Percentiles rank a stretch among this genome's conserved stretches.
Conservation (phyloP, 2,888 invertebrate species). For the Kuschelorhynchus macadamiae region DNA sequence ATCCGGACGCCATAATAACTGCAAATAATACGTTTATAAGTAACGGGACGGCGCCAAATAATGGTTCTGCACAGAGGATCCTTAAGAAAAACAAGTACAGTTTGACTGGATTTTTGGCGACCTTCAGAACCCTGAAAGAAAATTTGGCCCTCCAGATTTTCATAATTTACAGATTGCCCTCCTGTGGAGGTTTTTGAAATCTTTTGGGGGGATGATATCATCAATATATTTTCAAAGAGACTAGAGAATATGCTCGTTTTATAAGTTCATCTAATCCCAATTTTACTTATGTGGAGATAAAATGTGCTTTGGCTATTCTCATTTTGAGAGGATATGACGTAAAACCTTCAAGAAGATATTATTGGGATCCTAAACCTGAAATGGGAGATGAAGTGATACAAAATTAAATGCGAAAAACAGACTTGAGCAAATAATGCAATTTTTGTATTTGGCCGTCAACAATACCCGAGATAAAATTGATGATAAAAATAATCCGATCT, state of each 20-base stretch:
- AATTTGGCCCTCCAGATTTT: no score
- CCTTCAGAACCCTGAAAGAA: no score
- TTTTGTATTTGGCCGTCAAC: conserved; percentile 21
- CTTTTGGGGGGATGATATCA: no score
- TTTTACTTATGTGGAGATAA: conserved; percentile 41
- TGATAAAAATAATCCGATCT: conserved; percentile 47
- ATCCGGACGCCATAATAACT: no score
- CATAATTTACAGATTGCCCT: no score
- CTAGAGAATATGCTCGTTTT: conserved; percentile 48
- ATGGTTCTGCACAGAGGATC: no score
- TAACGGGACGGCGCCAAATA: no score
- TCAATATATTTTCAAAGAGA: conserved; percentile 27
- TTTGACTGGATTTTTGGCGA: no score
- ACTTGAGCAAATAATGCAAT: conserved; percentile 23
- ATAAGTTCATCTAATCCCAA: conserved; percentile 43
- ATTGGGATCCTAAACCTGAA: conserved; percentile 39
- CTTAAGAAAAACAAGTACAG: no score
- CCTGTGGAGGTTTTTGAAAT: no score
- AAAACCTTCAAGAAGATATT: conserved; percentile 40
- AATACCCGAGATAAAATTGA: background rate
- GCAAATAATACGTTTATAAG: no score
- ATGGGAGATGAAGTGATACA: conserved; percentile 33
- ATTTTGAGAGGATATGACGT: conserved; percentile 51
- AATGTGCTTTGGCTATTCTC: conserved; percentile 48
- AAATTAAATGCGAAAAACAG: conserved; percentile 29